Conservation (phyloP, 2,113 vertebrate genomes). For the Periophthalmodon schlosseri region DNA sequence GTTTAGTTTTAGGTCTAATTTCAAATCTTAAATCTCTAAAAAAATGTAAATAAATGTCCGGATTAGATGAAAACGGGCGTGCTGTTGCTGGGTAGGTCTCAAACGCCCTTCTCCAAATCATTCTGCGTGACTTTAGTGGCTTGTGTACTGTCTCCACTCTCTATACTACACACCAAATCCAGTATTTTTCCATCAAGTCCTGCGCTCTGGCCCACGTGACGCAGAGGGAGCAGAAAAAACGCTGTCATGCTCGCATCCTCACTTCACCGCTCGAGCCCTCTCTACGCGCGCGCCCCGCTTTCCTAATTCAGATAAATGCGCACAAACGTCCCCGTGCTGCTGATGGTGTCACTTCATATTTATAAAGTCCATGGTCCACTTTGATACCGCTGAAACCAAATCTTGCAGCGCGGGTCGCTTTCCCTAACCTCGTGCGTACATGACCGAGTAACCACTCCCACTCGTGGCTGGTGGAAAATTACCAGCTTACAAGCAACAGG, state of each 20-base stretch:
- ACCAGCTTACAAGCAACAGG: slow-evolving; percentile 81
- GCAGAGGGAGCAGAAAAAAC: slow-evolving; percentile 25
- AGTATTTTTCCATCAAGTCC: slow-evolving; percentile 86
- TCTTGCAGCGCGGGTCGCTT: slow-evolving; percentile 61
- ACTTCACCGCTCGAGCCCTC: slow-evolving; percentile 19
- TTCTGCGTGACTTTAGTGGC: slow-evolving; percentile 63
- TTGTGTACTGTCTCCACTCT: slow-evolving; percentile 60
- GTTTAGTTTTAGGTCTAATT: no score
- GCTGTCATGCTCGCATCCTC: slow-evolving; percentile 71
- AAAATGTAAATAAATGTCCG: slow-evolving; percentile 9
- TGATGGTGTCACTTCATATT: not conserved
- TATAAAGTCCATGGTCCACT: slow-evolving; percentile 13
- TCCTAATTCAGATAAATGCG: slow-evolving; percentile 7
- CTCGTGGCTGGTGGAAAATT: slow-evolving; percentile 85
- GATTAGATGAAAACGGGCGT: not conserved
- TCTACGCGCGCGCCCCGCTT: not conserved
- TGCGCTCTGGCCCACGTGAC: slow-evolving; percentile 78
- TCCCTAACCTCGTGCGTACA: slow-evolving; percentile 72
- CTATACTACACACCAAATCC: slow-evolving; percentile 75
- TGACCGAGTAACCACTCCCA: slow-evolving; percentile 81
- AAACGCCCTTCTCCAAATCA: slow-evolving; percentile 64
- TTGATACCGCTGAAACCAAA: slow-evolving; percentile 29
- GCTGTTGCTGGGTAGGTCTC: slow-evolving; percentile 69
- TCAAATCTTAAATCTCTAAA: not conserved
- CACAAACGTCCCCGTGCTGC: not conserved